phyloP scores from a whole-genome alignment of 2,797 vertebrate species.

The Anguilla anguilla region DNA sequence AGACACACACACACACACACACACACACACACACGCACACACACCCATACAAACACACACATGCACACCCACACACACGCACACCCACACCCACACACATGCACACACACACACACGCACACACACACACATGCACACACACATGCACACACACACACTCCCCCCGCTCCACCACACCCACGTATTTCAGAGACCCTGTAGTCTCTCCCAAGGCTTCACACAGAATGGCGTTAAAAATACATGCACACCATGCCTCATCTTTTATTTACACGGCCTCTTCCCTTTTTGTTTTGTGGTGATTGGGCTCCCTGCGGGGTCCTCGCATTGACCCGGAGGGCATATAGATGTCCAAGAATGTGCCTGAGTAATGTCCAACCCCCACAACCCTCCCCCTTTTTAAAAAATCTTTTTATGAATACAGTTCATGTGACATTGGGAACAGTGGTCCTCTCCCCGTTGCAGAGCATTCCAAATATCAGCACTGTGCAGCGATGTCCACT shows the following conservation, averaged over 20 bases:
- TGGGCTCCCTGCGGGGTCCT: slow-evolving; percentile 62
- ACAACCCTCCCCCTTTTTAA: slow-evolving; percentile 28
- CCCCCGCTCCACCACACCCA: slow-evolving; percentile 56
- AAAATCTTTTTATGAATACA: slow-evolving; percentile 58
- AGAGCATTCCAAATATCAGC: slow-evolving; percentile 48
- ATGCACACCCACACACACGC: slow-evolving; percentile 37
- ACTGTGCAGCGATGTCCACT: slow-evolving; percentile 40
- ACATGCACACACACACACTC: not conserved
- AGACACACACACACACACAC: not conserved
- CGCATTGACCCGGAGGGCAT: slow-evolving; percentile 67
- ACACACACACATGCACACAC: not conserved
- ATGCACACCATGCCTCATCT: slow-evolving; percentile 79
- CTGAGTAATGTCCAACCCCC: slow-evolving; percentile 50
- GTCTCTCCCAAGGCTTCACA: slow-evolving; percentile 77
- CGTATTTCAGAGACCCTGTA: slow-evolving; percentile 59
- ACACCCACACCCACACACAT: not conserved
- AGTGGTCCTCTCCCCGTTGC: slow-evolving; percentile 35
- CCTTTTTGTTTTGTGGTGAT: slow-evolving; percentile 79
- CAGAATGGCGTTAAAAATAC: slow-evolving; percentile 76
- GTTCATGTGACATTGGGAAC: slow-evolving; percentile 61
- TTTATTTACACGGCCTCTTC: slow-evolving; percentile 77
- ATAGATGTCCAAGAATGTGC: slow-evolving; percentile 67
- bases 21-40: slow-evolving; percentile 41
- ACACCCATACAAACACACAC: slow-evolving; percentile 44
- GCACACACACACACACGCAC: not conserved